Base-by-base conservation (phyloP, 2,113 vertebrate genomes). In the Hiodon alosoides region DNA sequence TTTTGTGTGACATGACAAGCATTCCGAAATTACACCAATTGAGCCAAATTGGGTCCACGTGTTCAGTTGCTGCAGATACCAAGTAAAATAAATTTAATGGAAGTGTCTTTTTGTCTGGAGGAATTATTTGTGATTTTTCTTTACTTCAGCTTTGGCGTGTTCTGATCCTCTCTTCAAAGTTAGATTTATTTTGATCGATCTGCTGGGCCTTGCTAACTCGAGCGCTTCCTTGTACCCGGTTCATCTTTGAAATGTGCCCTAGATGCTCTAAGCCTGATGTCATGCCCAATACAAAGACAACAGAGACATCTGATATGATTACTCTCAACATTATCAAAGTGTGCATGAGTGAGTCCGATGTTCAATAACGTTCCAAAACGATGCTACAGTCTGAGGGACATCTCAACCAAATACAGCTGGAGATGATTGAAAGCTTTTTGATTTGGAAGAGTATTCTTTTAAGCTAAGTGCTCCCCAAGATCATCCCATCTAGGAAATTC, bases 351-450 rank as follows among this genome's bases (percentile, higher is more conserved):
- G 87, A 92, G 93, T 96, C 93, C 95, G 92, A 94, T 88, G 92
- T 92, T 94, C 93, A 87, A 90, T 92, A 91, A 89, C 92, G 94
- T 95, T 93, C 65, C 88, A 91, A 91, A 91, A 88, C 92, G 93
- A 92, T 91, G 87, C 90, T 89, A 89, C 86, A 90, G 90, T 93
- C 85, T 84, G 83, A 89, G 93, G 90, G 90, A 91, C 90, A 93
- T 93, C 93, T 91, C 90, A 91, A 89, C 91, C 89, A 95, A 97
- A 98, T 94, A 95, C 92, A 93, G 95, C 97, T 97, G 94, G 90
- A 91, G 93, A 94, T 97, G 96, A 98, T 96, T 98, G 96, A 99
- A 98, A 97, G 92, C 90, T 93, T 96, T 98, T 98, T 98, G 94
- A 98, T 99, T 96, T 95, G 89, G 90, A 95, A 97, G 96, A 96